Evolutionary conservation across 1,140 invertebrate species (phyloP), one percentile per base, ranked within the genome.

Genomic region (Ostrea denselamellosa): DNA sequence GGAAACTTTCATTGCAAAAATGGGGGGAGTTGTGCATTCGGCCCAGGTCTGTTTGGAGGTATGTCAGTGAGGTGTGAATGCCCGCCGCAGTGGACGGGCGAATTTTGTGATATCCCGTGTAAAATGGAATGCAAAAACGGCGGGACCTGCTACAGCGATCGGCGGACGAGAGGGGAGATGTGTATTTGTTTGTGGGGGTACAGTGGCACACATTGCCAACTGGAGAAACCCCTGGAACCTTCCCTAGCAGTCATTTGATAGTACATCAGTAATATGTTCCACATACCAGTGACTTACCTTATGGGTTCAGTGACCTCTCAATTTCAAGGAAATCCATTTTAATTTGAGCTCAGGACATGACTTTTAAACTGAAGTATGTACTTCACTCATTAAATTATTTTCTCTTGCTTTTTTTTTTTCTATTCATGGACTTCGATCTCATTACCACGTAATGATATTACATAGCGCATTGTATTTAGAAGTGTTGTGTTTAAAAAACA

Each of bases 401-500:
- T 62, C 3, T 62, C 7, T 62, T 62, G 56, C 56, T 62, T n/a
- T 2, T 62, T 62, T n/a, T 10, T 0, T 58, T 10, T 71, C 28
- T 71, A 22, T 71, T n/a, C n/a, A n/a, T n/a, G 7, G 58, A 62
- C 58, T 12, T 34, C 0, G 56, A 62, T 77, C 25, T 77, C 68
- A 77, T 77, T 77, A 77, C 68, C 22, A 77, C 28, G 68, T 77
- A 77, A 77, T 77, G 68, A 77, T 17, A 62, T 62, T 62, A 19
- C 19, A n/a, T 62, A 0, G 7, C 7, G 17, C 7, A 19, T n/a
- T 62, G 5, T n/a, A n/a, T n/a, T n/a, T n/a, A n/a, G n/a, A n/a
- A n/a, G 56, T 62, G 17, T 19, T 62, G 0, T 19, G n/a, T 62
- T 62, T 19, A 5, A 62, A 62, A 62, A 5, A 12, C 8, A 25